phyloP scores from a whole-genome alignment of 2,797 vertebrate species.

The Trichosurus vulpecula region DNA sequence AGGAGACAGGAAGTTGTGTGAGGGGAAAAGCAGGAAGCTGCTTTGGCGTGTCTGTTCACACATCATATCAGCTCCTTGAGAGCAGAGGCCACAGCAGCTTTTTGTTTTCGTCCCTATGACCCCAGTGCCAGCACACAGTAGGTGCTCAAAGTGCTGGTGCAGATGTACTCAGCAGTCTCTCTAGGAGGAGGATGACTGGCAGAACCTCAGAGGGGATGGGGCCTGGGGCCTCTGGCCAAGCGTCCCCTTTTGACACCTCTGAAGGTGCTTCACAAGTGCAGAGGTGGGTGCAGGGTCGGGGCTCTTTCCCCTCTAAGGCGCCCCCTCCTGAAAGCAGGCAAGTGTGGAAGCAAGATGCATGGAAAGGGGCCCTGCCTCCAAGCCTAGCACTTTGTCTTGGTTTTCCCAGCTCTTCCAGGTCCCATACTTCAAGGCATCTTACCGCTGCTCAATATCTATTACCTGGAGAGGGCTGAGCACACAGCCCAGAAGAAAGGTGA shows the following conservation, averaged over 20 bases:
- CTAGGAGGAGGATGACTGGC: neutral
- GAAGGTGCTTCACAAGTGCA: neutral
- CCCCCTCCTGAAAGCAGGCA: neutral
- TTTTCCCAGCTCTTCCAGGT: constrained; percentile 87
- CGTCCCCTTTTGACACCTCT: neutral
- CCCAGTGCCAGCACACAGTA: neutral
- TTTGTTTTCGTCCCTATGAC: neutral
- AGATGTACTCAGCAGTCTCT: neutral
- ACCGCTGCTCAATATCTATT: constrained; percentile 90
- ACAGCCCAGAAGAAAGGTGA: constrained; percentile 90
- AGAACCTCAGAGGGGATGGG: neutral
- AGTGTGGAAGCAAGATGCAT: neutral
- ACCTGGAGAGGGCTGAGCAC: constrained; percentile 90
- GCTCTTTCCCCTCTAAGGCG: neutral
- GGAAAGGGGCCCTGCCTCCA: neutral
- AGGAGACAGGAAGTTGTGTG: too few relatives aligned
- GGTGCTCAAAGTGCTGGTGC: neutral
- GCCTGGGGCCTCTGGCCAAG: neutral
- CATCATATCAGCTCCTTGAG: neutral
- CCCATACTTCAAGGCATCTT: constrained; percentile 90
- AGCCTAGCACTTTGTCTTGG: constrained; percentile 60
- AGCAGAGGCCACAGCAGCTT: neutral
- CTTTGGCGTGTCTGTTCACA: neutral
- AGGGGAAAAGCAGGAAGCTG: neutral
- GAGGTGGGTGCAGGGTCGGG: neutral